Conservation (phyloP, 2,797 vertebrate genomes). For the Onychomys arenicola region DNA sequence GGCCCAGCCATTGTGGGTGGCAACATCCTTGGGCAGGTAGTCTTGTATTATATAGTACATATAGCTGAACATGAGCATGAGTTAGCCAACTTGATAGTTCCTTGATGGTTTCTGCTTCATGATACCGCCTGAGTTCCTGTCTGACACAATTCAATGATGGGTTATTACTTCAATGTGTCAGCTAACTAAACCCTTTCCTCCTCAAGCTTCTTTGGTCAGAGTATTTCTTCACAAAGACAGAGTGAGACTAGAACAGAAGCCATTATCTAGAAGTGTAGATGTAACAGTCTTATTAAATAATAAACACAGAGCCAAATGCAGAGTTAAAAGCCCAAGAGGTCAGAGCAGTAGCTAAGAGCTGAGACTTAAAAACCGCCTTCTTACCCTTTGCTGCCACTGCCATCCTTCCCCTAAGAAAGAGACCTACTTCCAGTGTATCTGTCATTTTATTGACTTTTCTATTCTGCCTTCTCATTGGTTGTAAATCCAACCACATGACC, state of each 20-base stretch:
- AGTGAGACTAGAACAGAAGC: neutral
- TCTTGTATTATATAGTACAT: neutral
- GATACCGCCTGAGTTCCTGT: neutral
- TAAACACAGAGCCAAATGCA: too few relatives aligned
- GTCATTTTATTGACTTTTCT: too few relatives aligned
- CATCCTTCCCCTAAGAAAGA: too few relatives aligned
- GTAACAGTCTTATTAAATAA: too few relatives aligned
- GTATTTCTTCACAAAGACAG: neutral
- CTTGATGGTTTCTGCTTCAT: neutral
- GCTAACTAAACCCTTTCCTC: neutral
- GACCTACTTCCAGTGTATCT: too few relatives aligned
- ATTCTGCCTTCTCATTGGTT: too few relatives aligned
- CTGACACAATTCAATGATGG: neutral
- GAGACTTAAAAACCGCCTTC: too few relatives aligned
- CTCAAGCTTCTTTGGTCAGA: neutral
- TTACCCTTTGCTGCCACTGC: too few relatives aligned
- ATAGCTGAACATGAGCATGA: neutral
- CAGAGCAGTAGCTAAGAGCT: too few relatives aligned
- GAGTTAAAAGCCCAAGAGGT: too few relatives aligned
- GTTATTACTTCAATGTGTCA: neutral
- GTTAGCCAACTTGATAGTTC: neutral
- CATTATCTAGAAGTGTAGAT: neutral
- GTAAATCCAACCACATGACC: too few relatives aligned
- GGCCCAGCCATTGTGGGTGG: neutral
- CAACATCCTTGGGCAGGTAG: neutral